phyloP scores from a whole-genome alignment of 2,113 vertebrate genomes.

The Raja brachyura region DNA sequence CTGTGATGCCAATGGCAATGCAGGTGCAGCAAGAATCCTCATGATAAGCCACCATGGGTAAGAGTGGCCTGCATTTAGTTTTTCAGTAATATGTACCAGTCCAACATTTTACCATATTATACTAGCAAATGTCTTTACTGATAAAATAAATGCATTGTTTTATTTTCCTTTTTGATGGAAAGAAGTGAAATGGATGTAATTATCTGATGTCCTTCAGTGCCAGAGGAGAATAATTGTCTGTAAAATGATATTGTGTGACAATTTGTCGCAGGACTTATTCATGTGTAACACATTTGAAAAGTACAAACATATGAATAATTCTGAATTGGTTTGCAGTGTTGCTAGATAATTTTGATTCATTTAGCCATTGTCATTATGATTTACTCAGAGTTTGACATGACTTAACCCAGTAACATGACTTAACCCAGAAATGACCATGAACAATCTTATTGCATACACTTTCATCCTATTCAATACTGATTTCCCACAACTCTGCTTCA shows the following conservation, averaged over 20 bases:
- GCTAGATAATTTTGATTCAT: background rate
- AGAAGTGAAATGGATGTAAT: too few species aligned
- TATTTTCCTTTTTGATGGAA: too few species aligned
- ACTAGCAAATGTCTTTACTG: background rate
- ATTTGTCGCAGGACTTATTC: background rate
- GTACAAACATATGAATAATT: background rate
- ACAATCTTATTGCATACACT: background rate
- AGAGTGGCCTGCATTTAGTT: background rate
- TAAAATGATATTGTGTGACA: background rate
- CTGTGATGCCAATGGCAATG: background rate
- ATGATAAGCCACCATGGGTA: background rate
- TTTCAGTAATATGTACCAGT: background rate
- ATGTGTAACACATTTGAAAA: constrained; percentile 18
- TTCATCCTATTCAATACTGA: background rate
- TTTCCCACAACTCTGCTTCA: too few species aligned
- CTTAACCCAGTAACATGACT: background rate
- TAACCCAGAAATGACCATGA: background rate
- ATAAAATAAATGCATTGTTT: background rate
- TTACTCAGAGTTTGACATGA: background rate
- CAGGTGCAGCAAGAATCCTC: background rate
- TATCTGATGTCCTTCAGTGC: background rate
- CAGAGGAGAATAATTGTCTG: background rate
- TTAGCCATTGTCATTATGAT: background rate
- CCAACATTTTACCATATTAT: background rate
- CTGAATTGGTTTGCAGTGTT: background rate